These are phyloP conservation scores for Riptortus pedestris DNA, from an alignment of 1,140 invertebrate species.

Conservation along the genomic window DNA sequence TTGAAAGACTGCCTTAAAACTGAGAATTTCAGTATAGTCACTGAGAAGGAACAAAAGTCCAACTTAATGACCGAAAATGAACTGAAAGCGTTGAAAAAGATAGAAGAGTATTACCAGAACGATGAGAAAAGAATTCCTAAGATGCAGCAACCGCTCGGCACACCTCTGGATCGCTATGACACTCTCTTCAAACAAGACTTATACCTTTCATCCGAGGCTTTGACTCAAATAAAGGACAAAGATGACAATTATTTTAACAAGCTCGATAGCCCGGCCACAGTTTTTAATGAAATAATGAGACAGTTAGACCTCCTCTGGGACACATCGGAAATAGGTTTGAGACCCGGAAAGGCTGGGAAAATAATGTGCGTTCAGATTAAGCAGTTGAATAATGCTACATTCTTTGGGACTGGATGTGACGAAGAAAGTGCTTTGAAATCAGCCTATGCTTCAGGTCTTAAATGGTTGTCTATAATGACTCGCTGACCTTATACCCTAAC, in stretches of 20 bases:
- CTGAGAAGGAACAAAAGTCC: not conserved
- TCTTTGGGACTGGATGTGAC: not conserved
- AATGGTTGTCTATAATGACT: not conserved
- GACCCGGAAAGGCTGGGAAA: not conserved
- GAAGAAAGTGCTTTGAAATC: not conserved
- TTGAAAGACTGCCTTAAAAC: constrained; percentile 30
- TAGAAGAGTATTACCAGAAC: not conserved
- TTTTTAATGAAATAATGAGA: not conserved
- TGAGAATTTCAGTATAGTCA: not conserved
- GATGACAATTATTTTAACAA: not conserved
- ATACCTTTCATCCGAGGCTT: not conserved
- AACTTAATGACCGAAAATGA: not conserved
- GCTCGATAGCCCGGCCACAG: not conserved
- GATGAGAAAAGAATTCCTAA: not conserved
- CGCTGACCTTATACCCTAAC: no score
- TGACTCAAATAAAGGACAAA: not conserved
- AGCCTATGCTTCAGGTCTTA: not conserved
- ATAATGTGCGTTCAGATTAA: not conserved
- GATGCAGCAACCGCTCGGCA: not conserved
- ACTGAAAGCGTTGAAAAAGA: not conserved
- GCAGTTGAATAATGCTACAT: not conserved
- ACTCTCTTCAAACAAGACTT: not conserved
- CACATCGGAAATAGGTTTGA: not conserved
- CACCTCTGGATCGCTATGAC: not conserved
- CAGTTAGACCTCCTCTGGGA: not conserved